A percentile compares a stretch with the other conserved stretches of the same genome.
These are phyloP conservation scores for Bradypus variegatus DNA, from an alignment of 2,797 vertebrate species.

Conservation along the genomic window DNA sequence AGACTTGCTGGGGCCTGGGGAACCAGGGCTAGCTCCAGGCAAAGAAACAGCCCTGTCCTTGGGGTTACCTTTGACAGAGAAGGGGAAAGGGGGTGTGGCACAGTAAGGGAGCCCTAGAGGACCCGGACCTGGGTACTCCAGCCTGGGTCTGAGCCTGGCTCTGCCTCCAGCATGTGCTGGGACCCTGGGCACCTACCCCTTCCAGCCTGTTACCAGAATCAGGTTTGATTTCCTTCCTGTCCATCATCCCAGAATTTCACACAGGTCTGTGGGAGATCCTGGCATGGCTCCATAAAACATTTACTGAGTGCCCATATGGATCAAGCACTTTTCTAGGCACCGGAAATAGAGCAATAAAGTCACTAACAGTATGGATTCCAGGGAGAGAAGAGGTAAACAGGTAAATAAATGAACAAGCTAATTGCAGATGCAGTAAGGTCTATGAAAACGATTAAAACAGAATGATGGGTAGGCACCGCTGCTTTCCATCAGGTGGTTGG, in stretches of 20 bases:
- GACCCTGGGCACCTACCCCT: neutral
- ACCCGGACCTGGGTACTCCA: neutral
- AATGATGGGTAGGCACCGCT: neutral
- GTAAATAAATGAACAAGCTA: rapidly evolving
- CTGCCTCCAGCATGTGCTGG: neutral
- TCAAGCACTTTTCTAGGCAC: neutral
- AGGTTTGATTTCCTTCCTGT: too few relatives aligned
- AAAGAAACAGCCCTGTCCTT: neutral
- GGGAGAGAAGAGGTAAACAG: neutral
- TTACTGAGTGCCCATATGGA: neutral
- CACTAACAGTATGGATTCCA: neutral
- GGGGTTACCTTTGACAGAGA: neutral
- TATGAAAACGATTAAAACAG: neutral
- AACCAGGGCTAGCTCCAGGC: neutral
- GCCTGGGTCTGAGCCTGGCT: neutral
- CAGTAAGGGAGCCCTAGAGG: neutral
- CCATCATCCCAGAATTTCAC: neutral
- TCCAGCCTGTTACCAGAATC: neutral
- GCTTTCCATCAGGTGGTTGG: neutral
- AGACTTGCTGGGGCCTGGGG: neutral
- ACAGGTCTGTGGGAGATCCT: neutral
- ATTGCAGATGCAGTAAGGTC: neutral
- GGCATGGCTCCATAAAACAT: neutral
- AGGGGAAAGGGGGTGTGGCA: too few relatives aligned
- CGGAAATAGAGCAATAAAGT: neutral